Base-by-base conservation (phyloP, 2,113 vertebrate species). In the Paedocypris sp. region DNA sequence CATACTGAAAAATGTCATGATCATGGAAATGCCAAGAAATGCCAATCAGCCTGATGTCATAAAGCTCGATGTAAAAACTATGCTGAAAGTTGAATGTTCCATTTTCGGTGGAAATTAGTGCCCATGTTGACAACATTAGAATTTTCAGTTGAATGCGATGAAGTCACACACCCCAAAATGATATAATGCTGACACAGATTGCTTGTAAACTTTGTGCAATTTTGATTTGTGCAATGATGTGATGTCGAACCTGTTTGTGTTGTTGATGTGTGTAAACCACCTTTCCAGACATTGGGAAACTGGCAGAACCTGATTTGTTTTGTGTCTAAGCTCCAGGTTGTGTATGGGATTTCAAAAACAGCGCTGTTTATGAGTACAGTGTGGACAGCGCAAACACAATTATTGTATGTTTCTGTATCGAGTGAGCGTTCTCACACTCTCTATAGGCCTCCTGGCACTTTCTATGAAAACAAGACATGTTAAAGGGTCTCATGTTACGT, bases 161-260 rank as follows among this genome's bases (percentile, higher is more conserved):
- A 4, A 2, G 25, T 31, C 33, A 8, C 9, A 16, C 47, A 13
- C 47, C 19, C 35, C 11, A 10, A 13, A 26, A 50, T 28, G 48
- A 15, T 28, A 28, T 15, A 15, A 52, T 16, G 11, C 58, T 45
- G 46, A 31, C 45, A 35, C 16, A 13, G 29, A 25, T n/a, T n/a
- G 20, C 32, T 28, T 15, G 32, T 20, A 11, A 1, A 33, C 29
- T 26, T 33, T 42, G 5, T 22, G 23, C 9, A 15, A 18, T 2
- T 1, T 12, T 49, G 61, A 13, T 46, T 48, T 48, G n/a, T 48
- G 26, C 26, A 36, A 11, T 7, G 15, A 10, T 38, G 39, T 18
- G 50, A 50, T 65, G 50, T 8, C 33, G 9, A 64, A 73, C 63
- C 67, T 4, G 42, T 60, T 69, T 12, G 52, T 42, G 50, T 66